Conservation (phyloP, 2,113 vertebrate species). For the Blennius ocellaris region DNA sequence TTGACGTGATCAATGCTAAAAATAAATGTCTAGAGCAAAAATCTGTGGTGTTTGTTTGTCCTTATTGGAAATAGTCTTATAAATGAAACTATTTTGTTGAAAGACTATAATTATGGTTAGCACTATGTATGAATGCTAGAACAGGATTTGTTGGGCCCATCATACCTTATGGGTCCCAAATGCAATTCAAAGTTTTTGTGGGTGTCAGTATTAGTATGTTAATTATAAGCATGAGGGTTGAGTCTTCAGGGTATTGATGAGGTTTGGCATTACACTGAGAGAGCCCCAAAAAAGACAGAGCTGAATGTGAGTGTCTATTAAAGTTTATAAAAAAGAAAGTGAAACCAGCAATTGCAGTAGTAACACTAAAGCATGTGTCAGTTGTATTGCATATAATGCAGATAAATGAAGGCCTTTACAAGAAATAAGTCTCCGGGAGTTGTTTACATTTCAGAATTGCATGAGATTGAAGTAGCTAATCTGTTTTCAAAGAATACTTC, state of each 20-base stretch:
- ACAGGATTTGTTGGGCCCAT: too few species aligned
- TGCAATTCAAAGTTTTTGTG: not conserved
- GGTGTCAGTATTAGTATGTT: conserved; percentile 26
- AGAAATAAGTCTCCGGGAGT: not conserved
- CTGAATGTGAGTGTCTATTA: not conserved
- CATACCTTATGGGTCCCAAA: too few species aligned
- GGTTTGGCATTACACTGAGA: too few species aligned
- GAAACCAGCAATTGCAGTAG: not conserved
- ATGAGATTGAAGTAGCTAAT: not conserved
- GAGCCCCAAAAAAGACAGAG: too few species aligned
- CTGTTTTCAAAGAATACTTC: not conserved
- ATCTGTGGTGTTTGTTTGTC: conserved; percentile 18
- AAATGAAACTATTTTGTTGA: conserved; percentile 31
- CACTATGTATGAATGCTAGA: not conserved
- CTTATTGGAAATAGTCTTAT: not conserved
- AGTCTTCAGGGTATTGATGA: too few species aligned
- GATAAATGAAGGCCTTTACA: not conserved
- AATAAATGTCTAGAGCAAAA: too few species aligned
- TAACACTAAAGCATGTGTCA: not conserved
- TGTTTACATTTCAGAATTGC: not conserved
- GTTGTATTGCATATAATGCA: not conserved
- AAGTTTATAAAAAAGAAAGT: not conserved
- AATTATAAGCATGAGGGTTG: too few species aligned
- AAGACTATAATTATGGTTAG: conserved; percentile 5
- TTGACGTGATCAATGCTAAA: too few species aligned